These are phyloP conservation scores for Lasioglossum calceatum DNA, from an alignment of 2,888 invertebrate genomes.

Conservation along the genomic window DNA sequence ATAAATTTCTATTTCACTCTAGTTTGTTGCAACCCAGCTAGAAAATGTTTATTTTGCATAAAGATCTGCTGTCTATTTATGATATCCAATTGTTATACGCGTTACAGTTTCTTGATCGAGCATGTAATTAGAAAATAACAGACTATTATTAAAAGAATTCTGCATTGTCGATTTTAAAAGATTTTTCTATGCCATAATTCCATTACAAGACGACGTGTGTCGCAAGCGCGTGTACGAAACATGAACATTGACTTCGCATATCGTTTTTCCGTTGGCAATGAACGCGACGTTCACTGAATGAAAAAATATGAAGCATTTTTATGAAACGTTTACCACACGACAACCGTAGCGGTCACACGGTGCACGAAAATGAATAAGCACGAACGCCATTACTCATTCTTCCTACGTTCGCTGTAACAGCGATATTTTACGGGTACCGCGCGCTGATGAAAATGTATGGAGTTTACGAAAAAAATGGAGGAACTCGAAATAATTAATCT, in stretches of 20 bases:
- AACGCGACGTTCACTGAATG: constrained; percentile 12
- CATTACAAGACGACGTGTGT: neutral
- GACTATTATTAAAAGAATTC: neutral
- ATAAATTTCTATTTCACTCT: too few relatives aligned
- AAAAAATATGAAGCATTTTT: constrained; percentile 50
- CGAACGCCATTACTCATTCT: constrained; percentile 57
- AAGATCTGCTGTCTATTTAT: too few relatives aligned
- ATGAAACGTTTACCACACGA: constrained; percentile 50
- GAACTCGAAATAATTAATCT: constrained; percentile 57
- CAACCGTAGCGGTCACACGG: constrained; percentile 47
- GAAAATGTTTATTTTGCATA: too few relatives aligned
- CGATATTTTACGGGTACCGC: constrained; percentile 50
- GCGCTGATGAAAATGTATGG: constrained; percentile 54
- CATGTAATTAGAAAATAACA: too few relatives aligned
- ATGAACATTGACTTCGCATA: neutral
- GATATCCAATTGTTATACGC: too few relatives aligned
- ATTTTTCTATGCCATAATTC: neutral
- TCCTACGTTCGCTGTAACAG: constrained; percentile 33
- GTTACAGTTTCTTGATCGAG: too few relatives aligned
- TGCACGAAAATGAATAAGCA: constrained; percentile 59
- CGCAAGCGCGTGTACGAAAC: neutral
- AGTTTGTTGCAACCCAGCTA: too few relatives aligned
- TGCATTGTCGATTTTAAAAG: neutral
- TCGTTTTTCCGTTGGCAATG: neutral
- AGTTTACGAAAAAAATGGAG: constrained; percentile 9